Conservation (phyloP, 2,888 invertebrate genomes). For the Hydropsyche betteni region DNA sequence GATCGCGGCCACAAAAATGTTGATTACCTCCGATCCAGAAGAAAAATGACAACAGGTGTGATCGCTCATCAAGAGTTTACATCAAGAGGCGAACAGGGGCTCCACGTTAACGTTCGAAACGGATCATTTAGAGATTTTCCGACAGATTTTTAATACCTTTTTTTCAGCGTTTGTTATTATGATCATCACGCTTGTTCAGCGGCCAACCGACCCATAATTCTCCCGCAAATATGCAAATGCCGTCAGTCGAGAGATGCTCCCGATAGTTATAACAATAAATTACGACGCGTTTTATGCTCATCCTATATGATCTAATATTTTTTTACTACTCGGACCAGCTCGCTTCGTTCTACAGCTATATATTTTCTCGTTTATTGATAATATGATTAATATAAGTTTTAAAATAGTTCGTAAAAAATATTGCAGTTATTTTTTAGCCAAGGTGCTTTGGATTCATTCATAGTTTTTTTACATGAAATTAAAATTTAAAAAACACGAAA, state of each 20-base stretch:
- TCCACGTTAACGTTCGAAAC: constrained; percentile 11
- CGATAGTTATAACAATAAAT: constrained; percentile 31
- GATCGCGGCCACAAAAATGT: constrained; percentile 25
- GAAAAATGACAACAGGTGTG: constrained; percentile 49
- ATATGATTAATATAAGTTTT: constrained; percentile 17
- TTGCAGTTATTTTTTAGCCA: neutral
- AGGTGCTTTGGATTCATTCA: neutral
- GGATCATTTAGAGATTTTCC: constrained; percentile 28
- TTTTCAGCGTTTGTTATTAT: constrained; percentile 22
- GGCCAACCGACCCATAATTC: constrained; percentile 21
- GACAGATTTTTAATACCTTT: neutral
- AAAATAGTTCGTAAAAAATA: neutral
- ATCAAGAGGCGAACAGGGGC: constrained; percentile 1
- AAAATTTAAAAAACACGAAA: neutral
- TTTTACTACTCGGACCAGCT: constrained; percentile 13
- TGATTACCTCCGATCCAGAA: constrained; percentile 36
- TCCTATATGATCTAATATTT: constrained; percentile 27
- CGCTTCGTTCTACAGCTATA: neutral
- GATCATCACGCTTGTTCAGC: constrained; percentile 25
- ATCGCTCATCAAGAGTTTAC: constrained; percentile 28
- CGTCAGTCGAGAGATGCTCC: constrained; percentile 26
- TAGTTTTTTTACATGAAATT: neutral
- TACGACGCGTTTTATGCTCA: constrained; percentile 27
- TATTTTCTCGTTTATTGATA: constrained; percentile 9
- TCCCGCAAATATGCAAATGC: constrained; percentile 28